These are phyloP conservation scores for Cyphomyrmex costatus DNA, from an alignment of 1,140 invertebrate species.

Conservation along the genomic window DNA sequence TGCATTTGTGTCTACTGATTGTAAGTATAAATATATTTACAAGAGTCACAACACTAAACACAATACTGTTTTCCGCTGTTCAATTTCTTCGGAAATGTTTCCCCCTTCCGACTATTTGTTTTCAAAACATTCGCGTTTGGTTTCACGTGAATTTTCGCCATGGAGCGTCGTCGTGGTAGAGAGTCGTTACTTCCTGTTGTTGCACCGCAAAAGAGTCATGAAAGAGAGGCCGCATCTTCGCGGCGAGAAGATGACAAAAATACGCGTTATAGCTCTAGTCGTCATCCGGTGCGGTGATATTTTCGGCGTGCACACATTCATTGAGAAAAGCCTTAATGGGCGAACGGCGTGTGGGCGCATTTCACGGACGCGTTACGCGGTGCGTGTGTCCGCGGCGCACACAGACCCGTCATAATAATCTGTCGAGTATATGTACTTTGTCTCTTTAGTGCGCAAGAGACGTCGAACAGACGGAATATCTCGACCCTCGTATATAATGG, in stretches of 20 bases:
- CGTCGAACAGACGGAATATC: background rate
- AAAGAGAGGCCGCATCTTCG: constrained; percentile 24
- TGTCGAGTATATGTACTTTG: constrained; percentile 25
- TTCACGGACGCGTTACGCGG: background rate
- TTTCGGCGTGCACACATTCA: constrained; percentile 69
- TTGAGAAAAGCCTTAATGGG: constrained; percentile 69
- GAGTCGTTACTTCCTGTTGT: constrained; percentile 69
- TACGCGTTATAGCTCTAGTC: constrained; percentile 63
- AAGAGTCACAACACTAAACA: background rate
- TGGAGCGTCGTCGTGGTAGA: background rate
- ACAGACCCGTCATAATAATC: background rate
- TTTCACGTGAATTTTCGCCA: constrained; percentile 7
- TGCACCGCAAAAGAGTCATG: constrained; percentile 6
- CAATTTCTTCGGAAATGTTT: background rate
- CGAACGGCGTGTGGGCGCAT: constrained; percentile 14
- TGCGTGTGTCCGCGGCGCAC: background rate
- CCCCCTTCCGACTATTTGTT: background rate
- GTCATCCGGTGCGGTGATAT: constrained; percentile 72
- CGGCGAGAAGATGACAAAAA: constrained; percentile 72
- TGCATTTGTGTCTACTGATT: background rate
- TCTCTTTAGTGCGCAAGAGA: background rate
- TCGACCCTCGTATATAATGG: constrained; percentile 39
- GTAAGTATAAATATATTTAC: background rate
- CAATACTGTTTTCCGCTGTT: background rate
- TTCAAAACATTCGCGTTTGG: constrained; percentile 24